Evolutionary conservation across 2,888 invertebrate species (phyloP).

Genomic region (Folsomia manolachei): DNA sequence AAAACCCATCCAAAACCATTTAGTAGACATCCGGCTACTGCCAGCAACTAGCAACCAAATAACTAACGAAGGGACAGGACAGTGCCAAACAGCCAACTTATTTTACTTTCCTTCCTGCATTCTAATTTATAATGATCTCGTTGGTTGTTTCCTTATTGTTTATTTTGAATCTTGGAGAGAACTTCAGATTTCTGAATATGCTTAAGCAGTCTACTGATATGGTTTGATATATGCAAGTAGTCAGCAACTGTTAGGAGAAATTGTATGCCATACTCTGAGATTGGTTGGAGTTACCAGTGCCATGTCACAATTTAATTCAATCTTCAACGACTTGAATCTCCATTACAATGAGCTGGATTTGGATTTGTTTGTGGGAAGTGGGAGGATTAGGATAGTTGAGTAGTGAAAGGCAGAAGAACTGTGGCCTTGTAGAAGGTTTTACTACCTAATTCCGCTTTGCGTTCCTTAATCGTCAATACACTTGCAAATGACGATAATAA

Average conservation of each 20-base stretch:
- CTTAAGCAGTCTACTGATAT: too few species aligned
- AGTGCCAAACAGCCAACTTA: background rate
- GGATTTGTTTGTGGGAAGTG: background rate
- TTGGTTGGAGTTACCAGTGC: background rate
- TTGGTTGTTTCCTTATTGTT: background rate
- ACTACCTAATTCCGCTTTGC: background rate
- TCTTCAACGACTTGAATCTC: background rate
- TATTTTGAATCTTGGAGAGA: background rate
- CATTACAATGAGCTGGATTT: background rate
- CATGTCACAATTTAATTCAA: background rate
- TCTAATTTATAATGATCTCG: background rate
- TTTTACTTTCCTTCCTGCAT: background rate
- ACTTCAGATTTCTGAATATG: background rate
- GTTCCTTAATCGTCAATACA: background rate
- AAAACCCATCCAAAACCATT: conserved; percentile 21
- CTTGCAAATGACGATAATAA: background rate
- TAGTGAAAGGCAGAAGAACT: background rate
- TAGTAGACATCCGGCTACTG: conserved; percentile 15
- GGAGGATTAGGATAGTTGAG: too few species aligned
- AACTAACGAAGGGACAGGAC: too few species aligned
- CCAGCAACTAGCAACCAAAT: background rate
- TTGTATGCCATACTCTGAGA: too few species aligned
- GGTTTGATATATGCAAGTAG: too few species aligned
- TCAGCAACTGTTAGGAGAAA: too few species aligned
- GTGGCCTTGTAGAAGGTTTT: background rate